phyloP scores from a whole-genome alignment of 2,113 vertebrate species.

The Vulpes ferrilata region DNA sequence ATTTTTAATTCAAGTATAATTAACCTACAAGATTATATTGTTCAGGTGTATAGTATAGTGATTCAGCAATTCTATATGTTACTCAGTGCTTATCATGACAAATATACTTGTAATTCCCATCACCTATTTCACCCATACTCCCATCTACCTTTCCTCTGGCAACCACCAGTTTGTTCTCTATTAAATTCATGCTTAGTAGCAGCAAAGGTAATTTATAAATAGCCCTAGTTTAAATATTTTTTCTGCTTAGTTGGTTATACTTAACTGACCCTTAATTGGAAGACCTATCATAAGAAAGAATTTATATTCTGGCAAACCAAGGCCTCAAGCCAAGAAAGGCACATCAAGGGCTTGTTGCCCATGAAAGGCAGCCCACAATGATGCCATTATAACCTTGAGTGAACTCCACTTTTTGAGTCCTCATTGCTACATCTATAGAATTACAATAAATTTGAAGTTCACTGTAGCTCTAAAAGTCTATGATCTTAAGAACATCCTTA shows the following conservation, averaged over 20 bases:
- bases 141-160: background rate
- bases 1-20: background rate
- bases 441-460: slow-evolving; percentile 6
- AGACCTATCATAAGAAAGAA: background rate
- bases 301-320: background rate
- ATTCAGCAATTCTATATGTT: background rate
- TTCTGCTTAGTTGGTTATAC: slow-evolving; percentile 50
- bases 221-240: slow-evolving; percentile 34
- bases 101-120: background rate
- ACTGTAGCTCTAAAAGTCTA: background rate
- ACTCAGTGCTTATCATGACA: background rate
- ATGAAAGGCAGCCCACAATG: background rate
- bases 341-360: background rate
- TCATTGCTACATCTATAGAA: background rate
- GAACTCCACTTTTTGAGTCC: background rate
- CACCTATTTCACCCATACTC: background rate
- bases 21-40: background rate
- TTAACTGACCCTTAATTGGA: slow-evolving; percentile 60
- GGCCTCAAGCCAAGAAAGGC: background rate
- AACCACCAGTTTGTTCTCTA: background rate
- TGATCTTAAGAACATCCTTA: slow-evolving; percentile 6
- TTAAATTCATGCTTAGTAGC: slow-evolving; percentile 22
- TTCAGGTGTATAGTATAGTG: background rate
- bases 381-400: background rate
- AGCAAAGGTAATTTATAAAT: slow-evolving; percentile 45